Conservation (phyloP, 37 sponge, comb jelly and placozoan genomes). For the Beroe ovata region DNA sequence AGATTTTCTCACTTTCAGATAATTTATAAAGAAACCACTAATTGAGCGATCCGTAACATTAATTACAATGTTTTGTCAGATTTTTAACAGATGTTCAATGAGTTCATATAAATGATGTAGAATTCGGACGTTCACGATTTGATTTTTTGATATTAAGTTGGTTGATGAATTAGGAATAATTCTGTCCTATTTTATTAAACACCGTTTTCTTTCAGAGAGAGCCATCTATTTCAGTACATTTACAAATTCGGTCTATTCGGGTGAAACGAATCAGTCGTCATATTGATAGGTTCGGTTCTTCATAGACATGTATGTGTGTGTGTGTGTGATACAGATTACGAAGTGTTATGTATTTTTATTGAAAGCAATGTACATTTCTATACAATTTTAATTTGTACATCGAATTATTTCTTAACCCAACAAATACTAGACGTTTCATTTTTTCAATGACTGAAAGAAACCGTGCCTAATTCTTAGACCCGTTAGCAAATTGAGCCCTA, state of each 20-base stretch:
- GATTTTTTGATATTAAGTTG: background rate
- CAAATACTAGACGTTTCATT: too few species aligned
- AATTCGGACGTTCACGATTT: too few species aligned
- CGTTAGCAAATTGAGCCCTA: too few species aligned
- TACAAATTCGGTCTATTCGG: slow-evolving; percentile 29
- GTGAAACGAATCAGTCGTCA: background rate
- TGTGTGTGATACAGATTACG: background rate
- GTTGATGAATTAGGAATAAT: background rate
- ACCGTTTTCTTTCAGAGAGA: slow-evolving; percentile 29
- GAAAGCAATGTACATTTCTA: background rate
- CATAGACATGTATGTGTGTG: background rate
- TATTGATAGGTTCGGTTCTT: background rate
- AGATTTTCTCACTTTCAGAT: too few species aligned
- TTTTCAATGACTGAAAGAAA: too few species aligned
- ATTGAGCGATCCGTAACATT: too few species aligned
- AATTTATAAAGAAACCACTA: too few species aligned
- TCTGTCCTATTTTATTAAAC: background rate
- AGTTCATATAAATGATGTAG: too few species aligned
- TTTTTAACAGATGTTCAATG: too few species aligned
- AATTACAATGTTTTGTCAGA: too few species aligned
- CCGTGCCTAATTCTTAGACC: too few species aligned
- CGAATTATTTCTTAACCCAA: background rate
- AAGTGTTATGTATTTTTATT: background rate
- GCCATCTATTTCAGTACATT: slow-evolving; percentile 60
- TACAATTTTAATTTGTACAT: background rate